Conservation (phyloP, 2,113 vertebrate species). For the Sorex fumeus region DNA sequence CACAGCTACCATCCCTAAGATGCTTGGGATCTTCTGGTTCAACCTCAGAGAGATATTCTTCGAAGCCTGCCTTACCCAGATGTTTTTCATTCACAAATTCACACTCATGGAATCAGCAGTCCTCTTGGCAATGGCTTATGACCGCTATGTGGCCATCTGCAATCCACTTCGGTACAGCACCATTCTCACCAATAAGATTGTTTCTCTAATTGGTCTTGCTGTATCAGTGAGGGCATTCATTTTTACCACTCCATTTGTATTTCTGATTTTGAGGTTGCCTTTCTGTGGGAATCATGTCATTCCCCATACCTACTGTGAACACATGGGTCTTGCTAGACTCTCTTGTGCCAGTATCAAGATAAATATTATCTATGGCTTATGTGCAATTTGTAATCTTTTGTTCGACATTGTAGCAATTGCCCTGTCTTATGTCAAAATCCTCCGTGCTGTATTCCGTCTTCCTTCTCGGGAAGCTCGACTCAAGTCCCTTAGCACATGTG, state of each 20-base stretch:
- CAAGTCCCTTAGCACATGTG: slow-evolving; percentile 80
- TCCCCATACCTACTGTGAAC: slow-evolving; percentile 74
- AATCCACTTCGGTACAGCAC: slow-evolving; percentile 71
- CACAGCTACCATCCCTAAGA: slow-evolving; percentile 77
- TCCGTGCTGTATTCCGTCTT: slow-evolving; percentile 41
- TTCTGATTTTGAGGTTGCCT: slow-evolving; percentile 69
- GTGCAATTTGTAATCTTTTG: slow-evolving; percentile 61
- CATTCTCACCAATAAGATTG: slow-evolving; percentile 66
- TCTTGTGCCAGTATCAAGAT: slow-evolving; percentile 68
- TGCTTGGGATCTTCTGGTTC: slow-evolving; percentile 77
- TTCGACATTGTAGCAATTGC: slow-evolving; percentile 69
- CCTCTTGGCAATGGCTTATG: slow-evolving; percentile 79
- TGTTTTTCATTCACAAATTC: slow-evolving; percentile 79
- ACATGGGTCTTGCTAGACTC: slow-evolving; percentile 71
- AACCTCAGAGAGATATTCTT: slow-evolving; percentile 68
- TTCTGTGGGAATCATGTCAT: slow-evolving; percentile 74
- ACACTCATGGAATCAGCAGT: slow-evolving; percentile 74
- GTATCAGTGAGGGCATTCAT: slow-evolving; percentile 57
- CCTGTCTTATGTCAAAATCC: slow-evolving; percentile 67
- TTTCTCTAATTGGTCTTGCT: slow-evolving; percentile 59
- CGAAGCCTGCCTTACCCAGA: slow-evolving; percentile 69
- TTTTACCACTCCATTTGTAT: slow-evolving; percentile 66
- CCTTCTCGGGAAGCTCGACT: slow-evolving; percentile 48
- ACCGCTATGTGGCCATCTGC: slow-evolving; percentile 80
- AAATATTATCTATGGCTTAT: slow-evolving; percentile 68